Conservation (phyloP, 2,113 vertebrate genomes). For the Neopipo cinnamomea region DNA sequence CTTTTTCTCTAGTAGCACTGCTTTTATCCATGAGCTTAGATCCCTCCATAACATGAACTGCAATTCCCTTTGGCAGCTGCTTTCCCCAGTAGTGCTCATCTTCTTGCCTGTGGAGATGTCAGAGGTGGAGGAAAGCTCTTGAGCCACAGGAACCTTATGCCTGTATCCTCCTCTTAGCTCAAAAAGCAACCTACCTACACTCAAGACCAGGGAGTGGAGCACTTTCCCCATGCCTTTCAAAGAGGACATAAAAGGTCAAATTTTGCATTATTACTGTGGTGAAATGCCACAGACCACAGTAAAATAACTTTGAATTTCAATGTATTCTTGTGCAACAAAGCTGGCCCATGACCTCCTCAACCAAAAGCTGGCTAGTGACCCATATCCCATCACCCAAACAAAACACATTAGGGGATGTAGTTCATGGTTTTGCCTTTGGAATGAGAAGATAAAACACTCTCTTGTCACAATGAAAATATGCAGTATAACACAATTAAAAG, state of each 20-base stretch:
- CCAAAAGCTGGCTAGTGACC: background rate
- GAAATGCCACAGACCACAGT: constrained; percentile 9
- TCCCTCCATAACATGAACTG: background rate
- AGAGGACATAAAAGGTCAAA: background rate
- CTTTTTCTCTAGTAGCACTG: background rate
- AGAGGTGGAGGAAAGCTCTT: background rate
- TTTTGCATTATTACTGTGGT: background rate
- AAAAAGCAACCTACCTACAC: background rate
- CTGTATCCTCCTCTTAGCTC: background rate
- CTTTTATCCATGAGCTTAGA: background rate
- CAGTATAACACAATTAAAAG: background rate
- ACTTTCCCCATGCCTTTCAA: background rate
- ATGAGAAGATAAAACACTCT: constrained; percentile 7
- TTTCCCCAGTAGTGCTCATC: background rate
- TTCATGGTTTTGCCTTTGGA: background rate
- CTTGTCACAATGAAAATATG: background rate
- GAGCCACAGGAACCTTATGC: background rate
- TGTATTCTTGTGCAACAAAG: constrained; percentile 16
- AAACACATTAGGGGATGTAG: background rate
- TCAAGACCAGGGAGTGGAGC: accelerated
- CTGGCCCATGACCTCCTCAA: background rate
- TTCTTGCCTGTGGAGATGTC: background rate
- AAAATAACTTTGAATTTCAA: background rate
- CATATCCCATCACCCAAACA: background rate
- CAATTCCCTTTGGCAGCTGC: background rate